phyloP scores from a whole-genome alignment of 2,113 vertebrate species.

The Cebus imitator region DNA sequence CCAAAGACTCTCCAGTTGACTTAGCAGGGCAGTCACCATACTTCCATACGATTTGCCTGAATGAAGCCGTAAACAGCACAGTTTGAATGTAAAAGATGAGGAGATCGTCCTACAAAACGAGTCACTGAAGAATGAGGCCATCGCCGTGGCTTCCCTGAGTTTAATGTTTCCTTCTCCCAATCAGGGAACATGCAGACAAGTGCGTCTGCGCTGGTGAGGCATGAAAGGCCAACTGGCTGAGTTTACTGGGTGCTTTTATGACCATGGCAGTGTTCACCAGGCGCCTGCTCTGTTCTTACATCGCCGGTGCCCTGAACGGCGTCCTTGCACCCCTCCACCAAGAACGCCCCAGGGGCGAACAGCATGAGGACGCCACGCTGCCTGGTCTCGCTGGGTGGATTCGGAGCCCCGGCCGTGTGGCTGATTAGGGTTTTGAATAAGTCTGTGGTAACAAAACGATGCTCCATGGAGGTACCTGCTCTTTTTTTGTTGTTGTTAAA shows the following conservation, averaged over 20 bases:
- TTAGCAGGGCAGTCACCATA: neutral
- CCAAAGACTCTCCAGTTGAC: neutral
- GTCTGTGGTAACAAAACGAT: neutral
- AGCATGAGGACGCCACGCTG: rapidly evolving
- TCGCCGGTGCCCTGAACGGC: neutral
- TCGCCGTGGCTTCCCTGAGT: neutral
- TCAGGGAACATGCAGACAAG: too few species aligned
- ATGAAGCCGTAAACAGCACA: neutral
- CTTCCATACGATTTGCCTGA: neutral
- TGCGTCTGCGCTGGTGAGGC: neutral
- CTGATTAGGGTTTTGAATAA: neutral
- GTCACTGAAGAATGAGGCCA: neutral
- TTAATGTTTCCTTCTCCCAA: neutral
- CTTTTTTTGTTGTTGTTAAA: neutral
- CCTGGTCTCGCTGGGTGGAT: neutral
- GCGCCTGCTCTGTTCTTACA: rapidly evolving
- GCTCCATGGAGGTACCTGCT: neutral
- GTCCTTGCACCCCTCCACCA: neutral
- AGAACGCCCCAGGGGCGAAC: rapidly evolving
- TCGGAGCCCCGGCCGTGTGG: neutral
- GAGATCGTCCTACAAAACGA: neutral
- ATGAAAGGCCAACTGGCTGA: neutral
- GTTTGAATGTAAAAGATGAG: neutral
- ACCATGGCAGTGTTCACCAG: neutral
- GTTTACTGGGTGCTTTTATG: neutral